These are phyloP conservation scores for Pecten maximus DNA, from an alignment of 2,888 invertebrate genomes.

Conservation along the genomic window DNA sequence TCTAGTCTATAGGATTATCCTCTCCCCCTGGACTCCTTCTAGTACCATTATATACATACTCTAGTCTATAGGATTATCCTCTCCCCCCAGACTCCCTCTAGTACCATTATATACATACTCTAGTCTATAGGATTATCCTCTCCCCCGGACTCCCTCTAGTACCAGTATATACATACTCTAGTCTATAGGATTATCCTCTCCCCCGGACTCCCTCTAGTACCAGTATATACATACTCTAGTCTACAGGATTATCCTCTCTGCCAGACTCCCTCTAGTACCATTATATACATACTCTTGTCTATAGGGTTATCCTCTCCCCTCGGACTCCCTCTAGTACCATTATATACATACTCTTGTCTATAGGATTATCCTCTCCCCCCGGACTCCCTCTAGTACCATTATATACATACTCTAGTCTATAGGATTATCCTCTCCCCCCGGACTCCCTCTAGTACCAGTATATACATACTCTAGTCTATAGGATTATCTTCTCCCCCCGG, in stretches of 20 bases:
- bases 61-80: not conserved
- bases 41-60: not conserved
- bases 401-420: not conserved
- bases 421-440: not conserved
- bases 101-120: not conserved
- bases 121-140: not conserved
- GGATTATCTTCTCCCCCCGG: not conserved
- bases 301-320: not conserved
- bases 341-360: not conserved
- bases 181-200: not conserved
- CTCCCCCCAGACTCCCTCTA: not conserved
- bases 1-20: not conserved
- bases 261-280: conserved; percentile 61
- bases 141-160: too few relatives aligned
- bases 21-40: not conserved
- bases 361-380: not conserved
- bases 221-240: conserved; percentile 5
- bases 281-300: not conserved
- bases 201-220: not conserved
- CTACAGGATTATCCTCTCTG: not conserved
- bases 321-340: not conserved
- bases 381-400: conserved; percentile 61
- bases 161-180: not conserved
- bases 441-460: not conserved
- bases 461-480: not conserved